A percentile compares a stretch with the other conserved stretches of the same genome.
Conservation (phyloP, 2,888 invertebrate species). For the Dorcus hopei region DNA sequence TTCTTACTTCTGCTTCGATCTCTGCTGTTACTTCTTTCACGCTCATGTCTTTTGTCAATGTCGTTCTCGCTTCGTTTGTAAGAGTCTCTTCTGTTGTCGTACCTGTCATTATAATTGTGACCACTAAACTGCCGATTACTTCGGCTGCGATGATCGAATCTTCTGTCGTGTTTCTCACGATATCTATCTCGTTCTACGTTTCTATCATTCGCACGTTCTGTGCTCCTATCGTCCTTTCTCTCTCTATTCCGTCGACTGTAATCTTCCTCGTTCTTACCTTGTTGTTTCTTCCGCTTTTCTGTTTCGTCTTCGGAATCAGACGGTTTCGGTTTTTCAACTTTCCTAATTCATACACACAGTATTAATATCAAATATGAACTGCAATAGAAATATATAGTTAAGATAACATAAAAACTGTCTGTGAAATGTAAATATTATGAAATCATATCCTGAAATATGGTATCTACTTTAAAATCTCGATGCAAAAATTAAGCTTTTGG, state of each 20-base stretch:
- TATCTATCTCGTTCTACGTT: slow-evolving; percentile 9
- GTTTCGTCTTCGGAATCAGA: slow-evolving; percentile 7
- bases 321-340: slow-evolving; percentile 15
- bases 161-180: neutral
- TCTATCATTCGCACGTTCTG: slow-evolving; percentile 14
- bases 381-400: slow-evolving; percentile 2
- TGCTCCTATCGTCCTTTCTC: slow-evolving; percentile 12
- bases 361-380: slow-evolving; percentile 14
- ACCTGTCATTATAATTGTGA: slow-evolving; percentile 10
- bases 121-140: neutral
- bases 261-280: slow-evolving; percentile 17
- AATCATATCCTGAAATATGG: neutral
- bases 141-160: neutral
- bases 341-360: slow-evolving; percentile 23
- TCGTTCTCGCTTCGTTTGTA: slow-evolving; percentile 17
- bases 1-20: slow-evolving; percentile 8
- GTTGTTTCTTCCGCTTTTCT: slow-evolving; percentile 5
- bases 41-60: slow-evolving; percentile 12
- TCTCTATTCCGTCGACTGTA: slow-evolving; percentile 18
- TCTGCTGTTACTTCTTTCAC: slow-evolving; percentile 6
- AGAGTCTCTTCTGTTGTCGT: slow-evolving; percentile 9
- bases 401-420: slow-evolving; percentile 1
- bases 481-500: slow-evolving; percentile 1
- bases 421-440: neutral
- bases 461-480: neutral